Percentiles rank a stretch among this genome's conserved stretches.
Evolutionary conservation across 2,888 invertebrate genomes (phyloP).

Genomic region (Gisinianus flammeolus): DNA sequence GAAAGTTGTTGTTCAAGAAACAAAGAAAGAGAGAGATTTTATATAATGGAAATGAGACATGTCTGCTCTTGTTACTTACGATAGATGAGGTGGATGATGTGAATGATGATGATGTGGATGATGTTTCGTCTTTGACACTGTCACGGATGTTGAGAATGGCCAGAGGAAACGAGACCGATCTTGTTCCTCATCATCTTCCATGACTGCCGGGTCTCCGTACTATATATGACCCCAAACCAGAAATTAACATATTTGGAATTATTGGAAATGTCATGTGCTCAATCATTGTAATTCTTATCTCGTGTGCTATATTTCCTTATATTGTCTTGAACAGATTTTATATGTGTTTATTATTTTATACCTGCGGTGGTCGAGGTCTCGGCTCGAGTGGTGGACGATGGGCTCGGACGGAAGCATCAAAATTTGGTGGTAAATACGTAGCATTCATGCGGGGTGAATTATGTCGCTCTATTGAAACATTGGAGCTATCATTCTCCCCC

Average conservation of each 20-base stretch:
- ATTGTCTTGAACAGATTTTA: too few species aligned
- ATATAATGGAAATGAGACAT: not conserved
- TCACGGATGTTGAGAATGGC: constrained; percentile 51
- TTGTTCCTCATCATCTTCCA: constrained; percentile 49
- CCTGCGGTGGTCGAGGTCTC: too few species aligned
- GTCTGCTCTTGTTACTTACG: constrained; percentile 21
- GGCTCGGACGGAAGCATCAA: constrained; percentile 50
- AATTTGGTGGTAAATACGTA: constrained; percentile 46
- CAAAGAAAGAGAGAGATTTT: not conserved
- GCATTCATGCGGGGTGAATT: not conserved
- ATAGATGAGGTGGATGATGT: constrained; percentile 20
- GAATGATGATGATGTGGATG: constrained; percentile 3
- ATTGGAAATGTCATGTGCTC: too few species aligned
- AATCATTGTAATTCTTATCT: too few species aligned
- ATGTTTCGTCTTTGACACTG: constrained; percentile 29
- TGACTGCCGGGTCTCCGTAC: constrained; percentile 54
- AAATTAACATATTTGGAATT: too few species aligned
- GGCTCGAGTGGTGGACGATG: constrained; percentile 41
- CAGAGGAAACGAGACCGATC: constrained; percentile 51
- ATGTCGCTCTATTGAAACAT: constrained; percentile 7
- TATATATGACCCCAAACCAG: too few species aligned
- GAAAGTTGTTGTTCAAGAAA: not conserved
- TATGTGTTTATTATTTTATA: too few species aligned
- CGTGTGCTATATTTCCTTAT: too few species aligned
- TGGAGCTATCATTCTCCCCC: constrained; percentile 20